Conservation (phyloP, 1,140 invertebrate species). For the Ceratina calcarata region DNA sequence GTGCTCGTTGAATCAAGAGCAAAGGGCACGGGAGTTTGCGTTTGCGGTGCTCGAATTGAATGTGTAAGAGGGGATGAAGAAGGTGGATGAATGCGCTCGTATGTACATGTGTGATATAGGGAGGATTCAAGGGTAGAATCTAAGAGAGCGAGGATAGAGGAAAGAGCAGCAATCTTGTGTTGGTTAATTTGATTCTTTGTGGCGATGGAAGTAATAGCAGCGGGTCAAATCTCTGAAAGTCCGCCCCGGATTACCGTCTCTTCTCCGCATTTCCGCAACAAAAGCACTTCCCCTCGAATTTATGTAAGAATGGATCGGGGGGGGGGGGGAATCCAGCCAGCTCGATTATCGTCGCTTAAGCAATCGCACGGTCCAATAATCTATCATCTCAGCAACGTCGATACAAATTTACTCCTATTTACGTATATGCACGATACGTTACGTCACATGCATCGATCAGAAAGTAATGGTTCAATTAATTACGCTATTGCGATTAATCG, state of each 20-base stretch:
- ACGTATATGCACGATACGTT: not conserved
- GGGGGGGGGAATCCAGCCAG: not conserved
- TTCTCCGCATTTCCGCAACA: not conserved
- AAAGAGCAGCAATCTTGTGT: slow-evolving; percentile 69
- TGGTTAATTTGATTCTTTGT: slow-evolving; percentile 78
- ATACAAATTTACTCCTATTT: not conserved
- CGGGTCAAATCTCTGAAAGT: slow-evolving; percentile 52
- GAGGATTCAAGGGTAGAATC: slow-evolving; percentile 18
- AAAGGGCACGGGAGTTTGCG: slow-evolving; percentile 63
- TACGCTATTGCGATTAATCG: no score
- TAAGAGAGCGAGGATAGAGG: slow-evolving; percentile 15
- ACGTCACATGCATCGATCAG: no score
- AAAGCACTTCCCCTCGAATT: slow-evolving; percentile 17
- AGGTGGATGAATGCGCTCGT: slow-evolving; percentile 7
- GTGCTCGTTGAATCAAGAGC: slow-evolving; percentile 68
- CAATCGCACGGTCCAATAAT: not conserved
- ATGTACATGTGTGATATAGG: not conserved
- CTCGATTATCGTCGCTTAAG: not conserved
- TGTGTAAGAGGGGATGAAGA: slow-evolving; percentile 52
- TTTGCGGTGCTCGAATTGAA: slow-evolving; percentile 61
- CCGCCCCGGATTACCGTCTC: slow-evolving; percentile 3
- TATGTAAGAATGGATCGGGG: not conserved
- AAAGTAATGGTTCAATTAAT: no score
- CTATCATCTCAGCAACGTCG: not conserved
- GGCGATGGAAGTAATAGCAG: slow-evolving; percentile 70